Evolutionary conservation across 1,140 invertebrate genomes (phyloP), one percentile per base, ranked within the genome.

Genomic region (Holcopasites calliopsidis): DNA sequence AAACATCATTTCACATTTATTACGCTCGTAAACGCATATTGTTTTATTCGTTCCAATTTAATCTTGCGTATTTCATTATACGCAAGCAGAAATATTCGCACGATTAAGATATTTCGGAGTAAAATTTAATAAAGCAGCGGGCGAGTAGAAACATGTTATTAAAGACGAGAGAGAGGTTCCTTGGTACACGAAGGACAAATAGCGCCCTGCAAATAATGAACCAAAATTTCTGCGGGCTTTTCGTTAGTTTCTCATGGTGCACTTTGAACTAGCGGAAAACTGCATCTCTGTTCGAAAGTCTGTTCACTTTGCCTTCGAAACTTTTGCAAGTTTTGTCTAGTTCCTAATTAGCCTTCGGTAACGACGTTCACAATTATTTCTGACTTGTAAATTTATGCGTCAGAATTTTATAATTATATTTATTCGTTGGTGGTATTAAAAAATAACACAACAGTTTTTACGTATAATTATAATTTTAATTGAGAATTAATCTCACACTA

Each of bases 221-320:
- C 49, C 57, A 33, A 40, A 61, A 71, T 71, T 71, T 62, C 69
- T 18, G 13, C 57, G 11, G 6, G 11, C 23, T 62, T 71, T 50
- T 71, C 57, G 57, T 62, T 40, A 21, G 31, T 52, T 40, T 23
- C 26, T 40, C 5, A 33, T 18, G 57, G 44, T 31, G 21, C 18
- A 16, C 33, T 18, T 6, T n/a, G 57, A 50, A 49, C 31, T 21
- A 28, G 18, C 38, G 28, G 44, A 49, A n/a, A 38, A 62, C 23
- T 71, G 57, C 57, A 71, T 52, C 69, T 52, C 26, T 58, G 66
- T 52, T 40, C 44, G 23, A 40, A 71, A 71, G 57, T 71, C 52
- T 13, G 10, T 13, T 3, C 57, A 71, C 31, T 62, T 71, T 47
- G 57, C 44, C 2, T 18, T 33, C 7, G 57, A 23, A 62, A 71